Conservation (phyloP, 2,888 invertebrate genomes). For the Eristalis intricaria region DNA sequence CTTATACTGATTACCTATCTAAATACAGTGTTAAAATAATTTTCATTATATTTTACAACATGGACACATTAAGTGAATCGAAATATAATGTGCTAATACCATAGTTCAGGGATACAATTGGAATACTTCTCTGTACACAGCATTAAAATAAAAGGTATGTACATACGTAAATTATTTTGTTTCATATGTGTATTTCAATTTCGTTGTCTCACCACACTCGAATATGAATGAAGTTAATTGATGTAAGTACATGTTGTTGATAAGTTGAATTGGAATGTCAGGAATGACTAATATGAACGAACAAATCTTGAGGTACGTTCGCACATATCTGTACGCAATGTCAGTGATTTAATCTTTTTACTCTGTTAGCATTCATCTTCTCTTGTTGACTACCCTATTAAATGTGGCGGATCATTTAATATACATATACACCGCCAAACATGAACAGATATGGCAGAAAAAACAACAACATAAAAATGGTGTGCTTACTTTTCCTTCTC, state of each 20-base stretch:
- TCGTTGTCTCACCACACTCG: neutral
- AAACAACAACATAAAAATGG: neutral
- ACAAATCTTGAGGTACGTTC: neutral
- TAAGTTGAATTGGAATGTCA: neutral
- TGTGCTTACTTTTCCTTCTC: slow-evolving; percentile 12
- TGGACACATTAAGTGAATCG: neutral
- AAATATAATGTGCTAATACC: slow-evolving; percentile 13
- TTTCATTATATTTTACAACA: neutral
- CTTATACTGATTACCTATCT: neutral
- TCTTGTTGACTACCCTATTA: slow-evolving; percentile 31
- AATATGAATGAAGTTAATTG: neutral
- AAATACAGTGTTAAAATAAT: neutral
- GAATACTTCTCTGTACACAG: slow-evolving; percentile 14
- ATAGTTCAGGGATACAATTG: slow-evolving; percentile 4
- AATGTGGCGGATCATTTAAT: slow-evolving; percentile 15
- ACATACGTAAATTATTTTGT: neutral
- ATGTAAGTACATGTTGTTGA: neutral
- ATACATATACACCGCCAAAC: neutral
- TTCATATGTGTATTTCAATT: neutral
- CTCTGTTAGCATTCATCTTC: slow-evolving; percentile 27
- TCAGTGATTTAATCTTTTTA: slow-evolving; percentile 5
- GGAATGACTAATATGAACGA: neutral
- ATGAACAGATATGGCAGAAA: neutral
- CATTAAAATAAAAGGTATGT: slow-evolving; percentile 26
- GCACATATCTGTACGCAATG: neutral